Base-by-base conservation (phyloP, 1,140 invertebrate genomes). In the Diprion similis region DNA sequence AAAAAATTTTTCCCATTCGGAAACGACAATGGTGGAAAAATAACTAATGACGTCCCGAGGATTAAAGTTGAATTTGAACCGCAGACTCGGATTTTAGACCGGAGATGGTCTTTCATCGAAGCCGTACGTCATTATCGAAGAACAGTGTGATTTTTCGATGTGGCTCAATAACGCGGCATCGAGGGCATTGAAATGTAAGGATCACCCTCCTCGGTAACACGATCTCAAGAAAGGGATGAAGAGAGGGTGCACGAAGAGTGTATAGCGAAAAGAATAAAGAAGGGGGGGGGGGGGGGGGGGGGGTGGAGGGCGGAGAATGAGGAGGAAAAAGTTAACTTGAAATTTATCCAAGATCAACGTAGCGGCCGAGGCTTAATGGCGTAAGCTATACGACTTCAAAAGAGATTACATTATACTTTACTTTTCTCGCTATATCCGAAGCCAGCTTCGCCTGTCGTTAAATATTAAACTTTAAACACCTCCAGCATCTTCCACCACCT, bases 321-420 rank as follows among this genome's bases (percentile, higher is more conserved):
- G 51, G n/a, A 59, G 9, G 73, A 75, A 59, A 17, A 67, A 76
- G 80, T 79, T 84, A 83, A 83, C 79, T 79, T 77, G 24, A 75
- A 78, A 73, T 79, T 79, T 78, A 81, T 81, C 81, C 82, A 85
- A 84, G 80, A 81, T 83, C 78, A 77, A 59, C 51, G 51, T 9
- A 37, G 24, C 69, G 24, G 74, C 51, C 79, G 79, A 66, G 76
- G 75, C 76, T 83, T 86, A 86, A 86, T 87, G 84, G 85, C 76
- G 78, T 81, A 82, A 76, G 78, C 78, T 85, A 87, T 87, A 85
- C 77, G 81, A 79, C 83, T 86, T 87, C 84, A 86, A 87, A 87
- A 86, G 83, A 72, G 81, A 83, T 86, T 85, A 85, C 79, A 80
- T 85, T 82, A 86, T 85, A 78, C 78, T 80, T 84, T 68, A 68